Evolutionary conservation across 1,140 invertebrate species (phyloP).

Genomic region (Alviniconcha marisindica): DNA sequence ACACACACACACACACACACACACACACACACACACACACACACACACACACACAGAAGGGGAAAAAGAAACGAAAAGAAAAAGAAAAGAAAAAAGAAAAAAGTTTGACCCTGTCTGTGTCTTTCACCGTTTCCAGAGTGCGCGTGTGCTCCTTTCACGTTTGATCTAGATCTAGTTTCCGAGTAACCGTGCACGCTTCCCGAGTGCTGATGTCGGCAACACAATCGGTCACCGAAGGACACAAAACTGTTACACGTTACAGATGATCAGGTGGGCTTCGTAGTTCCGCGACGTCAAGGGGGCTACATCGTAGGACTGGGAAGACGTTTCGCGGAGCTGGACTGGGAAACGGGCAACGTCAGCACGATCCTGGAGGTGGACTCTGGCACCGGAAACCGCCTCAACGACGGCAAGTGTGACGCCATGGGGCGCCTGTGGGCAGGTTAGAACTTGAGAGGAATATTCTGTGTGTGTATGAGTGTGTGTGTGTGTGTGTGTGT

Average conservation of each 20-base stretch:
- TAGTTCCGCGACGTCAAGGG: conserved; percentile 80
- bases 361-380: conserved; percentile 80
- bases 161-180: too few species aligned
- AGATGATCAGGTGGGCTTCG: conserved; percentile 68
- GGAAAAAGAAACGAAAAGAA: neutral
- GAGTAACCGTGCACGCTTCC: too few species aligned
- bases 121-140: too few species aligned
- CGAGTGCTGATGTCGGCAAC: too few species aligned
- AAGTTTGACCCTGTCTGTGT: too few species aligned
- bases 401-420: conserved; percentile 95
- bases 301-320: conserved; percentile 54
- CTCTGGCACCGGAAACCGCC: conserved; percentile 79
- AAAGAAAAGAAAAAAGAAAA: too few species aligned
- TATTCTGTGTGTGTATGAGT: too few species aligned
- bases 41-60: neutral
- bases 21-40: neutral
- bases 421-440: conserved; percentile 86
- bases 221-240: too few species aligned
- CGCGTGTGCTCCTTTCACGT: too few species aligned
- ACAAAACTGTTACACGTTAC: too few species aligned
- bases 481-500: too few species aligned
- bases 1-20: neutral
- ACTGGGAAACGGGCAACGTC: conserved; percentile 48
- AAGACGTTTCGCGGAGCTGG: conserved; percentile 52
- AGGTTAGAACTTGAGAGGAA: too few species aligned